A percentile compares a stretch with the other conserved stretches of the same genome.
phyloP scores from a whole-genome alignment of 1,140 invertebrate species.

The Hycleus phaleratus region DNA sequence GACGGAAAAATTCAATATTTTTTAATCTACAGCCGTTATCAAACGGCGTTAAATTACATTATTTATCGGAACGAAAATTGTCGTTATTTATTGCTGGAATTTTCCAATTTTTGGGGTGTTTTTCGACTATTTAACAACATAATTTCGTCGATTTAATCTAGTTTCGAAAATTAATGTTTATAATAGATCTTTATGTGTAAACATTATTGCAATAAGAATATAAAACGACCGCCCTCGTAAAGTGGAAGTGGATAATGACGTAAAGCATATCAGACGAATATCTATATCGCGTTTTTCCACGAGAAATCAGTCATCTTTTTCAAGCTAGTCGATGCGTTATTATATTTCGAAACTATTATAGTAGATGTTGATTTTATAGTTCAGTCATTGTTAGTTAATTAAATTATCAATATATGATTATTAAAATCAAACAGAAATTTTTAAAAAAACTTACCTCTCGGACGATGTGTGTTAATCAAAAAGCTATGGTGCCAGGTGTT shows the following conservation, averaged over 20 bases:
- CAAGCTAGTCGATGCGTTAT: no score
- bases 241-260: constrained; percentile 9
- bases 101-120: background rate
- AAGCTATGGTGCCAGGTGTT: constrained; percentile 37
- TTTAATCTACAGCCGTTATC: no score
- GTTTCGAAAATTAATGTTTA: no score
- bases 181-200: no score
- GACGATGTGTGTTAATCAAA: constrained; percentile 36
- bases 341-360: no score
- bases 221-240: no score
- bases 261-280: constrained; percentile 2
- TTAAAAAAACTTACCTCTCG: background rate
- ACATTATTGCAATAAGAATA: no score
- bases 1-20: no score
- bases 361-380: no score
- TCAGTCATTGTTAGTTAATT: no score
- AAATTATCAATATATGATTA: no score
- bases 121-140: background rate
- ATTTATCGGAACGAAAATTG: background rate
- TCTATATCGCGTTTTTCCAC: constrained; percentile 4
- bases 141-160: background rate
- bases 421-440: no score
- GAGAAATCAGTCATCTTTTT: constrained; percentile 8
- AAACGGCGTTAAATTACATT: background rate
- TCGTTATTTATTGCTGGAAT: constrained; percentile 4